phyloP scores from a whole-genome alignment of 1,140 invertebrate genomes.

The Andricus grossulariae region DNA sequence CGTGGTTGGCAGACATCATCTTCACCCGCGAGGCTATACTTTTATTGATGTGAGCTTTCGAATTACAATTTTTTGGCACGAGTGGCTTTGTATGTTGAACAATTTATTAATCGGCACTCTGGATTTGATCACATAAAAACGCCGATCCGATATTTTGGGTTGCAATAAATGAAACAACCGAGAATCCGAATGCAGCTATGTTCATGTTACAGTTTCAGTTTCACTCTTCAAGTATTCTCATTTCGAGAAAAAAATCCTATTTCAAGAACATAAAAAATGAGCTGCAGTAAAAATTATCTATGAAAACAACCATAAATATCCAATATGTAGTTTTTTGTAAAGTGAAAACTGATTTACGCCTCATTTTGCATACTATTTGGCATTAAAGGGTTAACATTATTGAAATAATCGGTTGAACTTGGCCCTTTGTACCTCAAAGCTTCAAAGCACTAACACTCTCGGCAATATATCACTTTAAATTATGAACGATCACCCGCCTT shows the following conservation, averaged over 20 bases:
- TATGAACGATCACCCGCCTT: slow-evolving; percentile 27
- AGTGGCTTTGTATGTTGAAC: too few relatives aligned
- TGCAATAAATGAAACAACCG: too few relatives aligned
- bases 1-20: too few relatives aligned
- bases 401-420: slow-evolving; percentile 31
- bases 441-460: slow-evolving; percentile 25
- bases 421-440: slow-evolving; percentile 11
- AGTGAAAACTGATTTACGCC: slow-evolving; percentile 8
- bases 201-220: too few relatives aligned
- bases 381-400: slow-evolving; percentile 27
- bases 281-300: background rate
- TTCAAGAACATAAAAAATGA: background rate
- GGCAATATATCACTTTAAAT: slow-evolving; percentile 28
- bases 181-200: too few relatives aligned
- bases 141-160: too few relatives aligned
- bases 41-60: too few relatives aligned
- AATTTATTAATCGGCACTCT: too few relatives aligned
- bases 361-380: slow-evolving; percentile 2
- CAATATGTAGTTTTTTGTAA: background rate
- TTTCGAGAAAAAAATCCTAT: background rate
- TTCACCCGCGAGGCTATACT: too few relatives aligned
- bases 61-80: too few relatives aligned
- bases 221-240: background rate
- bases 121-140: too few relatives aligned
- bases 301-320: background rate